Base-by-base conservation (phyloP, 2,797 vertebrate genomes). In the Cheirogaleus major region DNA sequence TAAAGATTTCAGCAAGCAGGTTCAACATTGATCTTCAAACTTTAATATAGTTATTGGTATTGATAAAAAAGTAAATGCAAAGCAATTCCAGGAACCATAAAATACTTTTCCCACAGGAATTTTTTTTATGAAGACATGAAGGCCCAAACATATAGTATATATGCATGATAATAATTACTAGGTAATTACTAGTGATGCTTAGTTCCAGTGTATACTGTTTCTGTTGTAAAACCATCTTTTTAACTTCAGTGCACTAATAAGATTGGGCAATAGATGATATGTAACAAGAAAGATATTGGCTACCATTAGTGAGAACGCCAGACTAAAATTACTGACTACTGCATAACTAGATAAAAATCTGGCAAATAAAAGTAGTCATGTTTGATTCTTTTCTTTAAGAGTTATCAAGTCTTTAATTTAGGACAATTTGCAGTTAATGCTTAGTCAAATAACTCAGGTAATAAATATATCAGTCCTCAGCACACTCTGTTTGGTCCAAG, bases 1-100 rank as follows among this genome's bases (percentile, higher is more conserved):
- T 94, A 95, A 80, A 63, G 20, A 97, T 96, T 97, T 95, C 55
- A 93, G 50, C 97, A 93, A 91, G 83, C 43, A 83, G 32, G 59
- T 69, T 96, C 92, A 96, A 11, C 1, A 17, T 78, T 96, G 85
- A 94, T 96, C 43, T 72, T 97, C 81, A 95, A 59, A 82, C 76
- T 14, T 96, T 95, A 89, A 95, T 94, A 96, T 32, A 80, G 52
- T 94, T 97, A 87, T 92, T 97, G 97, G 73, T 14, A 82, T 90
- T 67, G 45, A 89, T 88, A 93, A 92, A 94, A 91, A 95, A 83
- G 48, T 92, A 94, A 96, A 96, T 59, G 95, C 65, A 93, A 63
- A 94, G 18, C 69, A 96, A 82, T 86, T 91, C 25, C 27, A 95
- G 20, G 78, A 98, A 96, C 9, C 18, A 92, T 84, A 57, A 97